These are phyloP conservation scores for Phoxinus phoxinus DNA, from an alignment of 2,113 vertebrate species.

Conservation along the genomic window DNA sequence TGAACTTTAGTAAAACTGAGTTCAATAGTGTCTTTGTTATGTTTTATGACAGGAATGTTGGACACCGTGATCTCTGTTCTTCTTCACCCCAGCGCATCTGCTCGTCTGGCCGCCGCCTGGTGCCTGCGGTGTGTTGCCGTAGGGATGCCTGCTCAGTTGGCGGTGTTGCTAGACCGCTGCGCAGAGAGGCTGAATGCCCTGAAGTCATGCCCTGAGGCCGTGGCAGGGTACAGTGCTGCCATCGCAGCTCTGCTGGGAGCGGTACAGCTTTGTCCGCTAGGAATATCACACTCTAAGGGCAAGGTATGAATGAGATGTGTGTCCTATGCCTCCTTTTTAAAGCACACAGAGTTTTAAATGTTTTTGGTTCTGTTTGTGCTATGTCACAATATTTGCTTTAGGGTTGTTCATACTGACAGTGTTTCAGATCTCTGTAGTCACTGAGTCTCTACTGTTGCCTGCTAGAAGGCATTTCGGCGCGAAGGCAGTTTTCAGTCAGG, in stretches of 20 bases:
- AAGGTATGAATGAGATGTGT: slow-evolving; percentile 77
- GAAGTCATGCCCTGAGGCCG: slow-evolving; percentile 87
- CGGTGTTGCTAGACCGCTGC: slow-evolving; percentile 85
- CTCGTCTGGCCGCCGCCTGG: slow-evolving; percentile 88
- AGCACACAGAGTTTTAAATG: not conserved
- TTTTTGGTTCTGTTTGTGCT: not conserved
- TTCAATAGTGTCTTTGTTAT: slow-evolving; percentile 26
- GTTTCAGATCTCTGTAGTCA: not conserved
- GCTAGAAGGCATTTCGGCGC: not conserved
- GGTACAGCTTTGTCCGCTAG: slow-evolving; percentile 85
- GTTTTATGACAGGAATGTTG: slow-evolving; percentile 79
- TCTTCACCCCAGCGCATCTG: slow-evolving; percentile 81
- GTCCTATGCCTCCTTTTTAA: not conserved
- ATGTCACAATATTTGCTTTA: not conserved
- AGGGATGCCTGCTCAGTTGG: slow-evolving; percentile 82
- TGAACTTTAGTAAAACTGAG: not conserved
- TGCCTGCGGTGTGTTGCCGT: slow-evolving; percentile 86
- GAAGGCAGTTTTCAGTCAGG: not conserved
- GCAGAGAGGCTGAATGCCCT: slow-evolving; percentile 80
- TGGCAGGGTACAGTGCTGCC: slow-evolving; percentile 90
- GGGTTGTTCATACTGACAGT: not conserved
- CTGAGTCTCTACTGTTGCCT: not conserved
- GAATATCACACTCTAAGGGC: slow-evolving; percentile 89
- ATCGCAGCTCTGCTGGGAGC: slow-evolving; percentile 87
- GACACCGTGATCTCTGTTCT: slow-evolving; percentile 85